phyloP scores from a whole-genome alignment of 1,140 invertebrate species.

The Drosophila nasuta region DNA sequence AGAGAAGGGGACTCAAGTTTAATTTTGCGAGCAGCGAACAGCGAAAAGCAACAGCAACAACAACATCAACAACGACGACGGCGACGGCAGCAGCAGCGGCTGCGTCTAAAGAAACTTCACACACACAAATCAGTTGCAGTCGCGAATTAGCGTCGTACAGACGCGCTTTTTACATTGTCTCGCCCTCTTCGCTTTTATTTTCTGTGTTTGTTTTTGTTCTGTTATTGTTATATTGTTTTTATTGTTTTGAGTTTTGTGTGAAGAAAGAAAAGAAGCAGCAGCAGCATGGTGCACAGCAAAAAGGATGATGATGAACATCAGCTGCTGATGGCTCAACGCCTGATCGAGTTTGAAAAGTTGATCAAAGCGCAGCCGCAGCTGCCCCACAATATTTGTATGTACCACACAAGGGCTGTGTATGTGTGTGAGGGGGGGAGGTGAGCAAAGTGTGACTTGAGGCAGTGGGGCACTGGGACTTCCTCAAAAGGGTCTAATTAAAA shows the following conservation, averaged over 20 bases:
- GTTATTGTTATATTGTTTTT: not conserved
- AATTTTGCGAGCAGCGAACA: slow-evolving; percentile 29
- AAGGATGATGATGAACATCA: slow-evolving; percentile 68
- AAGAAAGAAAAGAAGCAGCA: not conserved
- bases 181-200: slow-evolving; percentile 12
- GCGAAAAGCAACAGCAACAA: slow-evolving; percentile 26
- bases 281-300: slow-evolving; percentile 56
- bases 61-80: slow-evolving; percentile 22
- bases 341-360: slow-evolving; percentile 89
- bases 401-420: not conserved
- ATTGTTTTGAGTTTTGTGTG: slow-evolving; percentile 4
- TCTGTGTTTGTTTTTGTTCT: slow-evolving; percentile 1
- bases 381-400: slow-evolving; percentile 89
- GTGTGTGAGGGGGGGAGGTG: not conserved
- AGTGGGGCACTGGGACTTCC: not conserved
- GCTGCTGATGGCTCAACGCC: slow-evolving; percentile 87
- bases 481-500: slow-evolving; percentile 7
- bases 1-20: slow-evolving; percentile 1
- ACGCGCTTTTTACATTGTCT: slow-evolving; percentile 53
- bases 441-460: not conserved
- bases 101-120: slow-evolving; percentile 39
- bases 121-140: slow-evolving; percentile 75
- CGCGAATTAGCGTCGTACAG: slow-evolving; percentile 77
- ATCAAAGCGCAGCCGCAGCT: slow-evolving; percentile 91
- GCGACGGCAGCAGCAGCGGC: slow-evolving; percentile 34